Conservation (phyloP, 2,113 vertebrate species). For the Pholis gunnellus region DNA sequence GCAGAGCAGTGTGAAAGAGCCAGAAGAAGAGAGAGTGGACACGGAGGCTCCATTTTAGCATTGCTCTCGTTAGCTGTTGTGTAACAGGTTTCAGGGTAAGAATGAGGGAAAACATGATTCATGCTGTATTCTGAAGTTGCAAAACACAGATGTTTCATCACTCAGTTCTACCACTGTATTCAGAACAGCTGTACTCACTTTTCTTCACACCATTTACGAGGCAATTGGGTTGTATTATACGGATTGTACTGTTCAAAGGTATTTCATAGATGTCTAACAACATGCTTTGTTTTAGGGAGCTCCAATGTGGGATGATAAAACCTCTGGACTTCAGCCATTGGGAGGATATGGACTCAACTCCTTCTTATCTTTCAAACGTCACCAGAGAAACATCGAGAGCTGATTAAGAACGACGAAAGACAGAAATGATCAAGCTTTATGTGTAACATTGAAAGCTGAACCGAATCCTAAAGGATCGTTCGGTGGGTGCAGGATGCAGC, state of each 20-base stretch:
- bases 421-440: neutral
- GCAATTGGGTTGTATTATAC: neutral
- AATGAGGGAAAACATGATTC: constrained; percentile 45
- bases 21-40: constrained; percentile 45
- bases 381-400: neutral
- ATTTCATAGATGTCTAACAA: constrained; percentile 14
- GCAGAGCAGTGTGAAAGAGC: constrained; percentile 61
- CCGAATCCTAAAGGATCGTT: constrained; percentile 4
- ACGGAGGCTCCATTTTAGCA: constrained; percentile 46
- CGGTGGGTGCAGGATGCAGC: neutral
- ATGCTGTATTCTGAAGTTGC: constrained; percentile 25
- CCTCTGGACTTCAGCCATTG: constrained; percentile 78
- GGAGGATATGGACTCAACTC: constrained; percentile 27
- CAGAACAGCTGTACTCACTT: neutral
- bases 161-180: neutral
- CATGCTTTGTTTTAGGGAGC: constrained; percentile 72
- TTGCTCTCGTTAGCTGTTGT: constrained; percentile 46
- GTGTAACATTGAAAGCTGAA: neutral
- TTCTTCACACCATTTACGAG: constrained; percentile 6
- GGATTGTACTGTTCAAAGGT: neutral
- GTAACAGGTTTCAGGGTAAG: constrained; percentile 51
- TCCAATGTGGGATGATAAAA: constrained; percentile 82
- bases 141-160: constrained; percentile 17
- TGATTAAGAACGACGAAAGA: constrained; percentile 19
- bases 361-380: constrained; percentile 5